Percentiles rank a stretch among this genome's conserved stretches.
These are phyloP conservation scores for Apamea monoglypha DNA, from an alignment of 2,888 invertebrate genomes.

Conservation along the genomic window DNA sequence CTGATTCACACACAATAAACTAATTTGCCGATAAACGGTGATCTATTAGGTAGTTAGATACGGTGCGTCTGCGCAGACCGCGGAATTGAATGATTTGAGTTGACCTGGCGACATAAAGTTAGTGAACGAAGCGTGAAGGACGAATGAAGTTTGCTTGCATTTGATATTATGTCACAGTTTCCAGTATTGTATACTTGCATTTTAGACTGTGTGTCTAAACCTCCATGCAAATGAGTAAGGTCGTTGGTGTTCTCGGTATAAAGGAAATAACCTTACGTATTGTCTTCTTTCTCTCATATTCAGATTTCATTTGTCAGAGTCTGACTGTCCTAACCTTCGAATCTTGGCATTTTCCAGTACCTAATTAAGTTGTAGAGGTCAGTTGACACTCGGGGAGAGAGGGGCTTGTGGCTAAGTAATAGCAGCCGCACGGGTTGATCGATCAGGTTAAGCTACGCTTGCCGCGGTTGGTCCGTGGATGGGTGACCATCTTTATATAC, in stretches of 20 bases:
- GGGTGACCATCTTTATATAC: no score
- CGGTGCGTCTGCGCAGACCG: slow-evolving; percentile 41
- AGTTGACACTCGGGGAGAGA: not conserved
- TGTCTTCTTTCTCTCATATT: not conserved
- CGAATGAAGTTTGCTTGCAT: slow-evolving; percentile 13
- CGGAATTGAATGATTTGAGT: slow-evolving; percentile 63
- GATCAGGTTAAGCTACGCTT: no score
- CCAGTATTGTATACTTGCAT: not conserved
- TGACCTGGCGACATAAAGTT: slow-evolving; percentile 62
- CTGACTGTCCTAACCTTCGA: not conserved
- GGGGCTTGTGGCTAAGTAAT: no score
- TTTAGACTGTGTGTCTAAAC: slow-evolving; percentile 4
- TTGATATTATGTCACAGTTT: slow-evolving; percentile 6
- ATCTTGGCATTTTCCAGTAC: not conserved
- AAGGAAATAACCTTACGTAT: not conserved
- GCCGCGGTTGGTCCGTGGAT: no score
- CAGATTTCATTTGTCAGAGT: not conserved
- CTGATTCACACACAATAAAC: slow-evolving; percentile 60
- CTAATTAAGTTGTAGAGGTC: not conserved
- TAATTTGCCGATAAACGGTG: slow-evolving; percentile 65
- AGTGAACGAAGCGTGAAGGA: slow-evolving; percentile 70
- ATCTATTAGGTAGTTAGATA: slow-evolving; percentile 45
- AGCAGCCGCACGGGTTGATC: no score
- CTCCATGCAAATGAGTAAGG: not conserved
- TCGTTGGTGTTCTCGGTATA: not conserved